A percentile compares a stretch with the other conserved stretches of the same genome.
phyloP scores from a whole-genome alignment of 37 sponge, comb jelly and placozoan genomes.

The Spongilla lacustris region DNA sequence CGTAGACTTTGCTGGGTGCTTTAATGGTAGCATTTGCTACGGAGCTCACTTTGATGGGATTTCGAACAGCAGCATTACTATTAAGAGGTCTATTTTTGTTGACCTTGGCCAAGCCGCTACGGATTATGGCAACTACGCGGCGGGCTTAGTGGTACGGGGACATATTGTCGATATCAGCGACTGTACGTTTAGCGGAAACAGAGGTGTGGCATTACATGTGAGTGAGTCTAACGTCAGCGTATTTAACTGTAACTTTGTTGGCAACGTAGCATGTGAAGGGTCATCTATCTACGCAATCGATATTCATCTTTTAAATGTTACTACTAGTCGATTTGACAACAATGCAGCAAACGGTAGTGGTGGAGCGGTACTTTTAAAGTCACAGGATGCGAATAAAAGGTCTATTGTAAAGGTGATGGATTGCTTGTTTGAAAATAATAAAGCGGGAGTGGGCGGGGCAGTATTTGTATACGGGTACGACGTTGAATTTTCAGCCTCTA shows the following conservation, averaged over 20 bases:
- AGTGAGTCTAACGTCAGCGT: neutral
- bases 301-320: constrained; percentile 19
- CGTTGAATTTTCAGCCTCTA: neutral
- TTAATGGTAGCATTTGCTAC: neutral
- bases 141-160: neutral
- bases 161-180: neutral
- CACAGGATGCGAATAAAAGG: too few species aligned
- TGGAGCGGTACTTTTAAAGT: neutral
- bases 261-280: constrained; percentile 14
- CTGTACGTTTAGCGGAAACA: neutral
- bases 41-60: neutral
- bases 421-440: neutral
- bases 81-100: neutral
- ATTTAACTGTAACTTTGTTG: neutral
- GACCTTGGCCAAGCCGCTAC: neutral
- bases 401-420: neutral
- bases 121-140: neutral
- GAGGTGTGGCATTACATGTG: neutral
- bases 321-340: neutral
- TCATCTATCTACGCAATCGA: constrained; percentile 9
- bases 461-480: neutral
- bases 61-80: neutral
- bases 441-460: neutral
- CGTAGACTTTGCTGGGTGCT: neutral
- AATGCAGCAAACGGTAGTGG: constrained; percentile 3